phyloP scores from a whole-genome alignment of 2,113 vertebrate genomes.

The Callopanchax toddi region DNA sequence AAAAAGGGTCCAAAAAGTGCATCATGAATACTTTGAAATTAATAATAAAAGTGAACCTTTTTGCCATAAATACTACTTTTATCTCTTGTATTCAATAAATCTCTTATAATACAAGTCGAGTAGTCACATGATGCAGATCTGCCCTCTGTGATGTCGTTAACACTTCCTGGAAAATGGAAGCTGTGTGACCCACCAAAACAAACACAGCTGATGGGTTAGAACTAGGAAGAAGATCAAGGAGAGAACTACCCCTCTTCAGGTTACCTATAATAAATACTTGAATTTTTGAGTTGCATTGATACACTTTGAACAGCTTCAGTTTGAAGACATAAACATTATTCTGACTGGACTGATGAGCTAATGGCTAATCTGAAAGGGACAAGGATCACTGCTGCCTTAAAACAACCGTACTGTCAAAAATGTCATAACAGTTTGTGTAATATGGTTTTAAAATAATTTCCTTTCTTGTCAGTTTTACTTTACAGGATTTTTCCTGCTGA shows the following conservation, averaged over 20 bases:
- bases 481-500: too few relatives aligned
- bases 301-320: too few relatives aligned
- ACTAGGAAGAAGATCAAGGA: slow-evolving; percentile 34
- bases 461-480: too few relatives aligned
- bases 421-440: too few relatives aligned
- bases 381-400: too few relatives aligned
- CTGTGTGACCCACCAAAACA: slow-evolving; percentile 21
- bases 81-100: slow-evolving; percentile 64
- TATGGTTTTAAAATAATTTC: too few relatives aligned
- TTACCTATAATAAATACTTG: too few relatives aligned
- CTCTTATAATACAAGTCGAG: slow-evolving; percentile 76
- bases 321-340: too few relatives aligned
- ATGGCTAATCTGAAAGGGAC: too few relatives aligned
- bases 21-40: slow-evolving; percentile 72
- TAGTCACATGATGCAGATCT: slow-evolving; percentile 67
- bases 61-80: slow-evolving; percentile 77
- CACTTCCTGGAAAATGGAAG: slow-evolving; percentile 43
- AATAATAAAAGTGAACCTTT: slow-evolving; percentile 76
- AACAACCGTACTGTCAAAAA: too few relatives aligned
- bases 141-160: slow-evolving; percentile 38
- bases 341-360: too few relatives aligned
- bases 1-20: slow-evolving; percentile 77
- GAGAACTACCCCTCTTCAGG: slow-evolving; percentile 11
- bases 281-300: too few relatives aligned
- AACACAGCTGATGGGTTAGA: slow-evolving; percentile 33